Evolutionary conservation across 1,140 invertebrate genomes (phyloP).

Genomic region (Drosophila neocordata): DNA sequence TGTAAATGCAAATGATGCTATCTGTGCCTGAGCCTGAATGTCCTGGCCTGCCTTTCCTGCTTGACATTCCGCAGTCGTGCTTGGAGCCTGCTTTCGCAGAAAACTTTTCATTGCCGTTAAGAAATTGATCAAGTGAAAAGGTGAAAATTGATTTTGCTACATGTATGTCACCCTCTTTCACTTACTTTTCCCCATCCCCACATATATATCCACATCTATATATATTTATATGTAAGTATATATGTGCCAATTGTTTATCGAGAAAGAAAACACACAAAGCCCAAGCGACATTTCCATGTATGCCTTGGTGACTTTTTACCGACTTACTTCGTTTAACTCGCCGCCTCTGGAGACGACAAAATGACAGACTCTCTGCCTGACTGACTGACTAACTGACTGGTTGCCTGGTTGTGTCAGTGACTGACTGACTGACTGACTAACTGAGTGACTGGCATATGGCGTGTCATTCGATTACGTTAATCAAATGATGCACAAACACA

Average conservation of each 20-base stretch:
- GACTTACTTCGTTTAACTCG: conserved; percentile 63
- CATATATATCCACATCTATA: conserved; percentile 1
- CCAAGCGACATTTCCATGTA: conserved; percentile 46
- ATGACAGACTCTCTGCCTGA: conserved; percentile 42
- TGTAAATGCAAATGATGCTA: conserved; percentile 76
- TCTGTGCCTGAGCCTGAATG: conserved; percentile 55
- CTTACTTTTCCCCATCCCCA: not conserved
- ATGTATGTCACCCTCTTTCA: conserved; percentile 51
- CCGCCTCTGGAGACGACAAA: conserved; percentile 53
- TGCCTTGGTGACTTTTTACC: conserved; percentile 65
- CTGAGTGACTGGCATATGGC: conserved; percentile 43
- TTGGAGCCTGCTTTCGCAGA: conserved; percentile 49
- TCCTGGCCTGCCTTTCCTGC: conserved; percentile 32
- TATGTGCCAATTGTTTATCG: conserved; percentile 76
- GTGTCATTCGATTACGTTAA: conserved; percentile 77
- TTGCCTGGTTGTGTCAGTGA: conserved; percentile 35
- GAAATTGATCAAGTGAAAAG: conserved; percentile 81
- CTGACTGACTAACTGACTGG: conserved; percentile 37
- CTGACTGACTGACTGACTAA: conserved; percentile 43
- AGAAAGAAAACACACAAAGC: conserved; percentile 49
- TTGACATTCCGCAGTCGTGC: conserved; percentile 66
- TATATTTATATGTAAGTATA: not conserved
- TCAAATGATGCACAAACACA: conserved; percentile 79
- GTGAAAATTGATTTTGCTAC: conserved; percentile 81
- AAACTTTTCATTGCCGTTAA: conserved; percentile 79